Evolutionary conservation across 2,113 vertebrate genomes (phyloP).

Genomic region (Pseudois nayaur): DNA sequence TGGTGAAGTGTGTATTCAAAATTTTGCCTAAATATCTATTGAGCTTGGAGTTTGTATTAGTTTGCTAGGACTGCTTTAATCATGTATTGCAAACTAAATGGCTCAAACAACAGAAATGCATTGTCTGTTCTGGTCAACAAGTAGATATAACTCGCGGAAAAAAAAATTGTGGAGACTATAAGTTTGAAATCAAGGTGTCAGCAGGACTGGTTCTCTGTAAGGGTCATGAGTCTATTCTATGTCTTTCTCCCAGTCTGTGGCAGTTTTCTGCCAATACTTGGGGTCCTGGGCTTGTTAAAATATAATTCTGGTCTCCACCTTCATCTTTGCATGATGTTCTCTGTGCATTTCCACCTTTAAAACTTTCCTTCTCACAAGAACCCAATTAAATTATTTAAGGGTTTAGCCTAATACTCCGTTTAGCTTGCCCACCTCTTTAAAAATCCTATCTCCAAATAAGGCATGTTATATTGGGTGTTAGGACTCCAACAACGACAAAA

Average conservation of each 20-base stretch:
- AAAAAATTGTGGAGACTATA: background rate
- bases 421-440: background rate
- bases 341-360: background rate
- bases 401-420: background rate
- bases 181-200: background rate
- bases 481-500: background rate
- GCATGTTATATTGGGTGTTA: background rate
- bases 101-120: background rate
- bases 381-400: background rate
- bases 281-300: background rate
- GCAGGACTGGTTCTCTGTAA: background rate
- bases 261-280: background rate
- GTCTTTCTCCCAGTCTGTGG: background rate
- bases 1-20: background rate
- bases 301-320: background rate
- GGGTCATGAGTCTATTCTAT: rapidly evolving
- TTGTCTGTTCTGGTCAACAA: background rate
- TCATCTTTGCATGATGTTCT: background rate
- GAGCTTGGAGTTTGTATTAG: background rate
- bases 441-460: background rate
- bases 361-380: background rate
- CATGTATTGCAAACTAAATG: background rate
- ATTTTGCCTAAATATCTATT: background rate
- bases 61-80: background rate
- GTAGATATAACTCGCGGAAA: rapidly evolving